Base-by-base conservation (phyloP, 2,888 invertebrate species). In the Acleris emargana region DNA sequence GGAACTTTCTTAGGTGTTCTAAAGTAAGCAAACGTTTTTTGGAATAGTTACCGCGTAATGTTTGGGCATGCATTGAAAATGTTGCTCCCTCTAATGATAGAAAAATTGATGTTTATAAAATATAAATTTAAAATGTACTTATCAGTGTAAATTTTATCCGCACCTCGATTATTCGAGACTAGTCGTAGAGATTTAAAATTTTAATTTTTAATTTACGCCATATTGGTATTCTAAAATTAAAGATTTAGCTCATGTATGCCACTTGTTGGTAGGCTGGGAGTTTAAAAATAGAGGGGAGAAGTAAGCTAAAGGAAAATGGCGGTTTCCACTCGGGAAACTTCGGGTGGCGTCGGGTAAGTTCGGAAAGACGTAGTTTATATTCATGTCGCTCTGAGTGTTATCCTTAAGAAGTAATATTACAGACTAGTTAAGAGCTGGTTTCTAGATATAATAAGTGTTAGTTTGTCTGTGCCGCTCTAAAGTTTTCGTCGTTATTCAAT, bases 61-160 rank as follows among this genome's bases (percentile, higher is more conserved):
- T 92, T 82, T 86, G 91, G 89, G 91, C 91, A 87, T 79, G 86
- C 91, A 91, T 92, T 88, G 87, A 89, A 92, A 91, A 90, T 82
- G 80, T 87, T 86, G 91, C 91, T 91, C 91, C 82, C 80, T 80
- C 79, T 81, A 82, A 84, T 86, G 85, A 85, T 91, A 92, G 91
- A 91, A 88, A 85, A 89, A 91, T 91, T 86, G 91, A 91, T 91
- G 91, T 91, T 92, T 91, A 17, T 17, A 38, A 53, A 74, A 87
- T 91, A 89, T 90, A 88, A 89, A 86, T 85, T 85, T 42, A 54
- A 54, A 89, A 87, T 89, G 91, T 91, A 91, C 91, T 92, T 91
- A 92, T 90, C 89, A 89, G 88, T 90, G 91, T 91, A 90, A 91
- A 91, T 88, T 89, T 82, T 86, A 83, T 84, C 80, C 82, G 89